Evolutionary conservation across 2,113 vertebrate genomes (phyloP).

Genomic region (Neodon shergylaensis): DNA sequence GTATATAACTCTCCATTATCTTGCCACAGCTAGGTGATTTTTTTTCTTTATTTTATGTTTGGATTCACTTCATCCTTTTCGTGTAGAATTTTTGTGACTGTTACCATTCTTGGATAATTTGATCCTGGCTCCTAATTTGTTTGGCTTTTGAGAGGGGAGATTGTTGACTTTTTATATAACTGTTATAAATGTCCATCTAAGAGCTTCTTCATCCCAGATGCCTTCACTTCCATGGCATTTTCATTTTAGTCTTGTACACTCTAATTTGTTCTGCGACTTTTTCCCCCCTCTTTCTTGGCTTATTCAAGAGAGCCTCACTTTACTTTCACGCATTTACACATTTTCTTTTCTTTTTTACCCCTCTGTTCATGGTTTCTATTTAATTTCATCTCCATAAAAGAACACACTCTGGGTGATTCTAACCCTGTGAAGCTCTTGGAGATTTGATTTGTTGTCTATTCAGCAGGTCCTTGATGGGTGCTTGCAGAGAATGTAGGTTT

Average conservation of each 20-base stretch:
- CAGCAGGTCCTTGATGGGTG: neutral
- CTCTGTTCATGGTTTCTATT: neutral
- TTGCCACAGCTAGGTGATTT: neutral
- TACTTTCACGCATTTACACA: neutral
- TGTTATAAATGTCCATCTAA: neutral
- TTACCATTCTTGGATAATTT: neutral
- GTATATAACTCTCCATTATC: neutral
- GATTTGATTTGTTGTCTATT: neutral
- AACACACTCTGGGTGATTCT: neutral
- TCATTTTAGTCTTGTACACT: neutral
- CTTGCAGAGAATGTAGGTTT: neutral
- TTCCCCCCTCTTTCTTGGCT: neutral
- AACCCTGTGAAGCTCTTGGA: neutral
- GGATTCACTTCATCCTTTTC: too few species aligned
- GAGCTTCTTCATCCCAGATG: neutral
- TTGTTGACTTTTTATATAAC: neutral
- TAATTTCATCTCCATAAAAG: neutral
- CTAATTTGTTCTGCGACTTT: neutral
- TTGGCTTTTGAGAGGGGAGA: neutral
- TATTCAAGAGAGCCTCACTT: neutral
- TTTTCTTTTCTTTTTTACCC: neutral
- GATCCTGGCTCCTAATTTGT: too few species aligned
- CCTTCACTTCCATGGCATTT: neutral
- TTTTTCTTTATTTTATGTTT: neutral
- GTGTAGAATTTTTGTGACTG: neutral